phyloP scores from a whole-genome alignment of 2,113 vertebrate genomes.

The Psettodes erumei region DNA sequence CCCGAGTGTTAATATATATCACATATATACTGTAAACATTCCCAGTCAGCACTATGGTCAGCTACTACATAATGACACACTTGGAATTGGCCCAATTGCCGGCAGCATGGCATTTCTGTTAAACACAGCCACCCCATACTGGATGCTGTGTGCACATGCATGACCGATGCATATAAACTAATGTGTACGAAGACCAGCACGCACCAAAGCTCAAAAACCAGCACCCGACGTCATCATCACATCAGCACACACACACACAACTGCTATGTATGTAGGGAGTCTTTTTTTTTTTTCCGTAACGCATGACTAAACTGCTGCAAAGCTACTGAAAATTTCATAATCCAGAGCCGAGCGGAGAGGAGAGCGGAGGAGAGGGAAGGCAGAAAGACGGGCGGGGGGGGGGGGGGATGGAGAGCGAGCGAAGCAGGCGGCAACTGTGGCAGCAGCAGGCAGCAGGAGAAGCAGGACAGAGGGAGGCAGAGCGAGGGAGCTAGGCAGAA shows the following conservation, averaged over 20 bases:
- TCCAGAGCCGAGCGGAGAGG: slow-evolving; percentile 62
- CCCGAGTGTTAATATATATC: neutral
- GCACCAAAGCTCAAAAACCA: neutral
- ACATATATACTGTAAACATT: slow-evolving; percentile 30
- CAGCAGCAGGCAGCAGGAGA: slow-evolving; percentile 69
- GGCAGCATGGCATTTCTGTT: slow-evolving; percentile 39
- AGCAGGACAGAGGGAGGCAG: slow-evolving; percentile 51
- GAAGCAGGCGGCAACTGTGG: slow-evolving; percentile 58
- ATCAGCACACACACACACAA: slow-evolving; percentile 10
- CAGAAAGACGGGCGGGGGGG: slow-evolving; percentile 38
- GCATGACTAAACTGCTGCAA: slow-evolving; percentile 78
- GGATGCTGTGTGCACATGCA: slow-evolving; percentile 9
- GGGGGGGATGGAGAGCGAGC: slow-evolving; percentile 40
- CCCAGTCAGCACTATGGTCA: slow-evolving; percentile 23
- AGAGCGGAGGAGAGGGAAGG: slow-evolving; percentile 32
- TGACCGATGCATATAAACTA: slow-evolving; percentile 8
- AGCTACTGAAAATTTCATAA: slow-evolving; percentile 84
- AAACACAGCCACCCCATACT: slow-evolving; percentile 14
- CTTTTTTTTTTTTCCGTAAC: slow-evolving; percentile 60
- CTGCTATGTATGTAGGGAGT: slow-evolving; percentile 50
- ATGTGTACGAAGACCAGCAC: neutral
- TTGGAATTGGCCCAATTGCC: slow-evolving; percentile 41
- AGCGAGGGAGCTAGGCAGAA: slow-evolving; percentile 40
- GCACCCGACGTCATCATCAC: slow-evolving; percentile 1
- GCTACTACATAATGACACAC: slow-evolving; percentile 29